Base-by-base conservation (phyloP, 2,797 vertebrate genomes). In the Acrocephalus scirpaceus region DNA sequence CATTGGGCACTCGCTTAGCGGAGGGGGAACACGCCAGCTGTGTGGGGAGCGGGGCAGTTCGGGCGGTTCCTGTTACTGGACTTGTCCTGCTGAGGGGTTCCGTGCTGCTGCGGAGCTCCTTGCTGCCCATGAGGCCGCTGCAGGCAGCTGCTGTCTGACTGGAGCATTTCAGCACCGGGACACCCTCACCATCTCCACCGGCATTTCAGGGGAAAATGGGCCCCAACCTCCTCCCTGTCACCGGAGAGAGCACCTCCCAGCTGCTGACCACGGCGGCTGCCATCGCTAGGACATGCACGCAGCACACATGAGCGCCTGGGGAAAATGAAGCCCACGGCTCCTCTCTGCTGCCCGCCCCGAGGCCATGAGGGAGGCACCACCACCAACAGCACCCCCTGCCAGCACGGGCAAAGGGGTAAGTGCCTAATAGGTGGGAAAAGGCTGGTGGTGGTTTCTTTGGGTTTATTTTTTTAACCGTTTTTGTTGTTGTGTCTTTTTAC, bases 371-470 rank as follows among this genome's bases (percentile, higher is more conserved):
- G 66, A 20, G 18, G 9, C 64, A 4, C 44, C 12, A 17, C 64
- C 18, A 14, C 54, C 30, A 6, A 5, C 64, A 58, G 44, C 20
- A 13, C 36, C 11, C 50, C 36, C 36, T 57, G 44, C 25, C 20
- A 7, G 13, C 51, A 0, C 11, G 14, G 60, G 38, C 25, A 5
- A 1, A 8, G 15, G n/a, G 40, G 15, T 18, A 14, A 0, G 38
- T 0, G 11, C 32, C 5, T 1, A 0, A 5, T 2, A 3, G 7
- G 8, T 0, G 19, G 9, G 30, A 3, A 27, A 30, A 7, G 20
- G 11, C 50, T 6, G 7, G 2, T 1, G 7, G 1, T 2, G 16
- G 18, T 29, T 34, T 19, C 32, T 9, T 15, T 1, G 19, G 30
- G 1, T 11, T 53, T 34, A 4, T 8, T 8, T 14, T 19, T 32